Percentiles rank a stretch among this genome's conserved stretches.
phyloP scores from a whole-genome alignment of 2,888 invertebrate genomes.

The Eupithecia tripunctaria region DNA sequence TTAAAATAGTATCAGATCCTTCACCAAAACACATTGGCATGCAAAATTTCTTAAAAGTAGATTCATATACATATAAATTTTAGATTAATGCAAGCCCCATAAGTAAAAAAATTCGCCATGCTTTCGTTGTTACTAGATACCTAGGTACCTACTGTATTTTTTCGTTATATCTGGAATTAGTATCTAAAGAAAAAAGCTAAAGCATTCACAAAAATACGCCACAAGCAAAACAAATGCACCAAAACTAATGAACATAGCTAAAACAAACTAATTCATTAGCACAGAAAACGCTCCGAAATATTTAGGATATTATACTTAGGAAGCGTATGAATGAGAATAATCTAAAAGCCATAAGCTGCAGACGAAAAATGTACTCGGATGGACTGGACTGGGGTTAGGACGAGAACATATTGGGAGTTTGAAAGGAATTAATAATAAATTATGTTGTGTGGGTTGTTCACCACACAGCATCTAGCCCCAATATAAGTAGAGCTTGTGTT shows the following conservation, averaged over 20 bases:
- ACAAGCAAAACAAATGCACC: conserved; percentile 29
- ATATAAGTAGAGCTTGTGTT: no score
- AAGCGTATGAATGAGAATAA: conserved; percentile 63
- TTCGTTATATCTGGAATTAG: background rate
- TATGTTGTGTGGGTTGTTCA: no score
- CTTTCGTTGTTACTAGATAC: background rate
- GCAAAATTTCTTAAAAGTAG: no score
- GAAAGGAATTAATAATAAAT: no score
- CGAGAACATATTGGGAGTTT: conserved; percentile 44
- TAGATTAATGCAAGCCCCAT: background rate
- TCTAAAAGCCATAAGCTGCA: conserved; percentile 78
- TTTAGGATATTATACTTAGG: conserved; percentile 50
- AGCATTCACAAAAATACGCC: background rate
- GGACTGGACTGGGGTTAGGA: conserved; percentile 60
- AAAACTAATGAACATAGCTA: conserved; percentile 33
- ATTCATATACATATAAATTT: no score
- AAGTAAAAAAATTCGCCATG: background rate
- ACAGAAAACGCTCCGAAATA: conserved; percentile 39
- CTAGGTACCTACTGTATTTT: no score
- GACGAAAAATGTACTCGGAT: conserved; percentile 73
- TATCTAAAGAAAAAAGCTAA: background rate
- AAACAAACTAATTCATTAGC: conserved; percentile 42
- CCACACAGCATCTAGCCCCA: no score
- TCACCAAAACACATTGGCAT: no score
- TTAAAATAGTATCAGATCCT: no score